Evolutionary conservation across 2,113 vertebrate genomes (phyloP).

Genomic region (Cricetomys ansorgei): DNA sequence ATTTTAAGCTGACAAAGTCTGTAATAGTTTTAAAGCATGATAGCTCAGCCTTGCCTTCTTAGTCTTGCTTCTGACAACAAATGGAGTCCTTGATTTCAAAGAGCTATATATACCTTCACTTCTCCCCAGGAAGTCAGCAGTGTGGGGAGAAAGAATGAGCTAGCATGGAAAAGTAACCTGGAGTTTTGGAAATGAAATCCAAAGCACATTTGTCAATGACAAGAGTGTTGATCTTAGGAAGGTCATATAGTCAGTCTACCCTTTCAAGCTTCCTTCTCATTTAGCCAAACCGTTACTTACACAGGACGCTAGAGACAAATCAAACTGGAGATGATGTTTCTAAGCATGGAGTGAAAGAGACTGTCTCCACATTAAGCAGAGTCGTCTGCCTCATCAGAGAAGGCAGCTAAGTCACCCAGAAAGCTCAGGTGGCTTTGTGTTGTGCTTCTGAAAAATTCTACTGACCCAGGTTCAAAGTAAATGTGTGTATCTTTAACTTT

Average conservation of each 20-base stretch:
- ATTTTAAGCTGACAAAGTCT: neutral
- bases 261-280: neutral
- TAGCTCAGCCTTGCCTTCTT: neutral
- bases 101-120: neutral
- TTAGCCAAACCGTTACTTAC: neutral
- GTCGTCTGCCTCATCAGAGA: neutral
- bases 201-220: neutral
- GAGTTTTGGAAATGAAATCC: neutral
- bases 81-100: neutral
- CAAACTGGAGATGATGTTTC: neutral
- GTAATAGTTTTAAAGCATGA: neutral
- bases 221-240: neutral
- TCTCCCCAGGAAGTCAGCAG: neutral
- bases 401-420: too few relatives aligned
- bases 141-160: neutral
- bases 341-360: neutral
- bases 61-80: neutral
- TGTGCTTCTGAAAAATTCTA: neutral
- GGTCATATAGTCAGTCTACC: neutral
- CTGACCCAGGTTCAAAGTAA: neutral
- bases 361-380: neutral
- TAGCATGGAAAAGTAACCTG: neutral
- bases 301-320: neutral
- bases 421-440: neutral
- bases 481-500: accelerated